Evolutionary conservation across 30 jellyfish, hydroid and myxozoan genomes (phyloP).

Genomic region (Chrysaora quinquecirrha): DNA sequence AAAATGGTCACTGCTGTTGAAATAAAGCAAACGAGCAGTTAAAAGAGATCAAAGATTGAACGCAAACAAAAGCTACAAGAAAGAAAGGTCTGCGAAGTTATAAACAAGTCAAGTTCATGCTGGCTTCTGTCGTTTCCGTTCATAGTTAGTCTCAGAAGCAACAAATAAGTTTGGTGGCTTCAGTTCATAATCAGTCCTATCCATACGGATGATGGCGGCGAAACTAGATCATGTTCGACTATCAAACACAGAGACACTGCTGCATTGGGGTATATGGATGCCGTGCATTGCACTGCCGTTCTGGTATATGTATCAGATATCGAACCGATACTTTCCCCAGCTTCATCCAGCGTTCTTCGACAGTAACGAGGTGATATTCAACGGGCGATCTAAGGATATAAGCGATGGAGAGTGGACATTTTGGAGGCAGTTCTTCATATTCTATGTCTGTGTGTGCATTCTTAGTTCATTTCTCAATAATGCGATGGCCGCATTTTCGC

Average conservation of each 20-base stretch:
- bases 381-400: conserved; percentile 58
- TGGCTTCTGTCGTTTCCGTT: too few relatives aligned
- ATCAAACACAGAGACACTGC: conserved; percentile 33
- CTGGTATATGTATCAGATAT: conserved; percentile 55
- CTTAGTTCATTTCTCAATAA: conserved; percentile 36
- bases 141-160: too few relatives aligned
- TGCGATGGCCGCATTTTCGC: conserved; percentile 21
- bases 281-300: conserved; percentile 60
- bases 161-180: too few relatives aligned
- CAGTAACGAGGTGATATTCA: conserved; percentile 40
- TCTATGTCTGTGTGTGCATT: conserved; percentile 30
- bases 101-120: too few relatives aligned
- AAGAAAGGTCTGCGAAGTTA: too few relatives aligned
- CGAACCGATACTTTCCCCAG: conserved; percentile 48
- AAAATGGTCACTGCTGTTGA: neutral
- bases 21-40: neutral
- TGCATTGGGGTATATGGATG: conserved; percentile 68
- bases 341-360: conserved; percentile 58
- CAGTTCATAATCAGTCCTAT: too few relatives aligned
- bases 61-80: conserved; percentile 1
- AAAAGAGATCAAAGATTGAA: neutral
- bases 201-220: conserved; percentile 74
- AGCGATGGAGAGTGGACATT: conserved; percentile 79
- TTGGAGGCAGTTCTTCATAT: conserved; percentile 65
- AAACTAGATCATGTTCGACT: conserved; percentile 40